Base-by-base conservation (phyloP, 1,140 invertebrate genomes). In the Harlomillsia oculata region DNA sequence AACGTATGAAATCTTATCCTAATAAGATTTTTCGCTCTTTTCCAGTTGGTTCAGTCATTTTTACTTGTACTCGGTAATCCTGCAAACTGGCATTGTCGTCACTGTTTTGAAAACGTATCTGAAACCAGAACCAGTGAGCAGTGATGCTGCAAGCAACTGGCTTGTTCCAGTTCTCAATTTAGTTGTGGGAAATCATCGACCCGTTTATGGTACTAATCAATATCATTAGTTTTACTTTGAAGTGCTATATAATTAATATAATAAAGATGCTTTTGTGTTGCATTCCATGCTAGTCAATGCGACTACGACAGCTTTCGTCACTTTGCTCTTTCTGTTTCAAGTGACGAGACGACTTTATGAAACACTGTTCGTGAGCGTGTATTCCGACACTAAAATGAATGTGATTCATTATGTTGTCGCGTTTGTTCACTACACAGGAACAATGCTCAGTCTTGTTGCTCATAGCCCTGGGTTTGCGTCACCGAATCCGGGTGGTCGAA, bases 381-480 rank as follows among this genome's bases (percentile, higher is more conserved):
- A 85, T 70, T 86, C 87, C 13, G 74, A 82, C 54, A 78, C 77
- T 36, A 83, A 81, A 70, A 91, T 93, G 59, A 87, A 89, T 68
- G 58, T 90, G 0, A 68, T 70, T 1, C 84, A 89, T 71, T 93
- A 91, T 67, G 49, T 82, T 0, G 68, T 84, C 39, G 89, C 87
- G 1, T 78, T 79, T 56, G 61, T 78, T 20, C 85, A 91, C 72
- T 94, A 63, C 45, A 53, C 57, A 43, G 52, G 49, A 9, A 29
- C 48, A 25, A 50, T 40, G n/a, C 16, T 61, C 36, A 49, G 66
- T 45, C 52, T 66, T 13, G 46, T 57, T 18, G 40, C 50, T 14
- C 43, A 54, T 48, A 25, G 49, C 54, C 30, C 39, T 14, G 43
- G n/a, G 28, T 58, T 57, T 28, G 52, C 54, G n/a, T n/a, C n/a